These are phyloP conservation scores for Chironomus tentans DNA, from an alignment of 2,888 invertebrate species.

Conservation along the genomic window DNA sequence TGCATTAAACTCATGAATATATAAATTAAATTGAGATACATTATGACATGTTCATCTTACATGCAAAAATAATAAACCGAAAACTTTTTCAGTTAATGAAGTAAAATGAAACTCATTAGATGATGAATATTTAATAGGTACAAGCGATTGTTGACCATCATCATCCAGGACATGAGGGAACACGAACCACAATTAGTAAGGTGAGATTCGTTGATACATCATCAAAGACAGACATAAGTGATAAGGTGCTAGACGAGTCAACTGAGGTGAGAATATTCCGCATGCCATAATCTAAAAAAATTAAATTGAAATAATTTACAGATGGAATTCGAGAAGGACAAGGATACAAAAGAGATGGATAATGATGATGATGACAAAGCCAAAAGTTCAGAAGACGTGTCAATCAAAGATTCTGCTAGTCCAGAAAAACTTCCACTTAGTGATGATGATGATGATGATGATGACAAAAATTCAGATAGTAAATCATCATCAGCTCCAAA, in stretches of 20 bases:
- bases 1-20: too few species aligned
- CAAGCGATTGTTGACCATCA: slow-evolving; percentile 90
- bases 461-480: slow-evolving; percentile 15
- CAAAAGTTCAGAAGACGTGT: slow-evolving; percentile 20
- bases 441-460: slow-evolving; percentile 18
- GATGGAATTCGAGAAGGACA: slow-evolving; percentile 27
- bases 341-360: slow-evolving; percentile 38
- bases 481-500: slow-evolving; percentile 18
- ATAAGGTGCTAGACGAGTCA: slow-evolving; percentile 31
- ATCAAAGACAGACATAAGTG: slow-evolving; percentile 34
- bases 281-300: too few species aligned
- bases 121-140: slow-evolving; percentile 51
- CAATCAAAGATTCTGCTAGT: slow-evolving; percentile 13
- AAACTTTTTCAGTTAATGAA: too few species aligned
- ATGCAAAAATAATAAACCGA: too few species aligned
- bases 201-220: slow-evolving; percentile 73
- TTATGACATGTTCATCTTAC: too few species aligned
- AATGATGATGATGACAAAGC: slow-evolving; percentile 39
- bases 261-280: slow-evolving; percentile 20
- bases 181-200: slow-evolving; percentile 68
- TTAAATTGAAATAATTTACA: not conserved
- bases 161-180: slow-evolving; percentile 52
- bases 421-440: slow-evolving; percentile 20
- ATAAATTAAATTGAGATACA: too few species aligned
- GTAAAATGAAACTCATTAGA: too few species aligned